Evolutionary conservation across 2,113 vertebrate genomes (phyloP), one percentile per base, ranked within the genome.

Genomic region (Prochilodus magdalenae): DNA sequence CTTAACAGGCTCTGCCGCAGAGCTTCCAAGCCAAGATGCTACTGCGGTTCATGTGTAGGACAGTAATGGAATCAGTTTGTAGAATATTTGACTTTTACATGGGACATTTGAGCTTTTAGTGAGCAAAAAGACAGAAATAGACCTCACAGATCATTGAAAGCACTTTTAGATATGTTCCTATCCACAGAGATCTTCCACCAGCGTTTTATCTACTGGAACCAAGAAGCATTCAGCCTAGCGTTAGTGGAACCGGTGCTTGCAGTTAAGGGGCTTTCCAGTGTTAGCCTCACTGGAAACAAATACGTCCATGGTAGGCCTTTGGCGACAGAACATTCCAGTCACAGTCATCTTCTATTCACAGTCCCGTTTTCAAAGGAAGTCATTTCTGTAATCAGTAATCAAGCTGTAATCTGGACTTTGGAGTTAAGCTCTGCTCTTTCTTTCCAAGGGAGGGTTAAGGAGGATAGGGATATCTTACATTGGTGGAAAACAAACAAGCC

Each of bases 231-330:
- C 36, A n/a, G n/a, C 66, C 22, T 70, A 70, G 30, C 22, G 33
- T 70, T 22, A 24, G 7, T 13, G 33, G 22, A 70, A 22, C 5
- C 44, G 66, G 8, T 70, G 66, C 66, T n/a, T 70, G 20, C 40
- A 36, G 30, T 67, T 67, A 44, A n/a, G 18, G 7, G 65, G 44
- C 60, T 49, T 77, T 77, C 40, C 60, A 29, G 63, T 29, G 27
- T 29, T 14, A 18, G 18, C n/a, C 16, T 40, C 53, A 57, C 30
- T n/a, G 18, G 29, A 5, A 74, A 74, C 18, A 59, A 33, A 59
- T 55, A 47, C 69, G 26, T 14, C 10, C 20, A n/a, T 15, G 8
- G 24, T 24, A 14, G 18, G 29, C 26, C 33, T n/a, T 24, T 11
- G 3, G 24, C 57, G 24, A 76, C 27, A 71, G 40, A 53, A 72